Conservation (phyloP, 2,888 invertebrate genomes). For the Caenorhabditis sp. region DNA sequence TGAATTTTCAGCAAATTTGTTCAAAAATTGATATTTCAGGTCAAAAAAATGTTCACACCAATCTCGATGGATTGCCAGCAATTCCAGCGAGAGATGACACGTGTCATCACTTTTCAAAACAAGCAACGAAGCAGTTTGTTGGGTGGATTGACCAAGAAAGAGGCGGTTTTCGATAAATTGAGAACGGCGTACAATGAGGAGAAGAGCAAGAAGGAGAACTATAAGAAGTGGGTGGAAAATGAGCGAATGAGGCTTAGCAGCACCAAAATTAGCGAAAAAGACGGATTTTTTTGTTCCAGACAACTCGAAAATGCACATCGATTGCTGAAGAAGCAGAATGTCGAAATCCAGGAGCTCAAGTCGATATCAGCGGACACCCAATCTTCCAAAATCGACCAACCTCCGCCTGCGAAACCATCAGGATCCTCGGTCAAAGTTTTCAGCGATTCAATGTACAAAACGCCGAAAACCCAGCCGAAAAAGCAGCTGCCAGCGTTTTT, state of each 20-base stretch:
- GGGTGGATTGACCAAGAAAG: conserved; percentile 23
- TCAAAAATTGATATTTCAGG: too few species aligned
- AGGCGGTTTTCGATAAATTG: conserved; percentile 19
- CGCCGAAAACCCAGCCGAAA: conserved; percentile 2
- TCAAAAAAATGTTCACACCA: conserved; percentile 37
- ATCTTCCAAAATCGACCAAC: not conserved
- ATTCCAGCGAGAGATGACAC: not conserved
- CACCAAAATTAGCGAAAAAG: too few species aligned
- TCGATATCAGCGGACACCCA: not conserved
- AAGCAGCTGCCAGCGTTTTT: conserved; percentile 28
- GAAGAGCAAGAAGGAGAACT: conserved; percentile 27
- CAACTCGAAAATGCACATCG: conserved; percentile 26
- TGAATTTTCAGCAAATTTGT: too few species aligned
- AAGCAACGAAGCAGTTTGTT: conserved; percentile 23
- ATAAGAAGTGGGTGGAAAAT: conserved; percentile 26
- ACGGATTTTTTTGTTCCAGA: conserved; percentile 4
- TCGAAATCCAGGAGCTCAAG: conserved; percentile 20
- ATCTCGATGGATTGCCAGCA: conserved; percentile 11
- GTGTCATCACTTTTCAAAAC: conserved; percentile 35
- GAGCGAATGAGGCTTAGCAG: too few species aligned
- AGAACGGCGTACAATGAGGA: conserved; percentile 15
- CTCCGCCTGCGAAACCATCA: conserved; percentile 11
- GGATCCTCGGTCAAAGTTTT: conserved; percentile 10
- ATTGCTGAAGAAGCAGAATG: conserved; percentile 18
- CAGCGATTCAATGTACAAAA: conserved; percentile 48